Evolutionary conservation across 2,797 vertebrate genomes (phyloP), one percentile per base, ranked within the genome.

Genomic region (Parambassis ranga): DNA sequence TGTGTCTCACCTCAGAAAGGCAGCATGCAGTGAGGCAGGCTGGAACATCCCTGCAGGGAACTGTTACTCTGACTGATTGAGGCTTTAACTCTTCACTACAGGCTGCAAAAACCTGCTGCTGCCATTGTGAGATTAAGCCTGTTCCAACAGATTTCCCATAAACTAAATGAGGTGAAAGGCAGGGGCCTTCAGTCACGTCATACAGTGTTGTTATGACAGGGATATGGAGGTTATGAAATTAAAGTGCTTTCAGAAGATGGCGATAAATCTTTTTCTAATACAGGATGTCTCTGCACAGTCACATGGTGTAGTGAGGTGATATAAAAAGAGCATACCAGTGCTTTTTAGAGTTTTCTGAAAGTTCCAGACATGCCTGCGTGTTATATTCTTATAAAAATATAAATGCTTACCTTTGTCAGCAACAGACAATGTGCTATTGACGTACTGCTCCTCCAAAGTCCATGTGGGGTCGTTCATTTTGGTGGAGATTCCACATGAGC

Each of bases 361-460:
- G n/a, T n/a, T n/a, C n/a, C n/a, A n/a, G n/a, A n/a, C n/a, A n/a
- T n/a, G n/a, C n/a, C n/a, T n/a, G n/a, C n/a, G n/a, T n/a, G n/a
- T n/a, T n/a, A n/a, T n/a, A n/a, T n/a, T n/a, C n/a, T n/a, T n/a
- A n/a, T n/a, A n/a, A n/a, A n/a, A n/a, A n/a, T n/a, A n/a, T n/a
- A n/a, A n/a, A n/a, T 31, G 5, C 26, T 80, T 81, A 99, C 97
- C 97, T 94, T 97, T 99, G 81, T 98, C 96, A 0, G 96, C 96
- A 58, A 98, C 86, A 1, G 95, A 95, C 74, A 98, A 78, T 0
- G 92, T 96, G 76, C 94, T 98, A 91, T 94, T 98, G 69, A 96
- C 94, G 84, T 99, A 99, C 70, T 93, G 94, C 84, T 99, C 96
- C 83, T 98, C 96, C 65, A 91, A 66, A 0, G 88, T 90, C 95